Conservation (phyloP, 2,113 vertebrate genomes). For the Bettongia penicillata region DNA sequence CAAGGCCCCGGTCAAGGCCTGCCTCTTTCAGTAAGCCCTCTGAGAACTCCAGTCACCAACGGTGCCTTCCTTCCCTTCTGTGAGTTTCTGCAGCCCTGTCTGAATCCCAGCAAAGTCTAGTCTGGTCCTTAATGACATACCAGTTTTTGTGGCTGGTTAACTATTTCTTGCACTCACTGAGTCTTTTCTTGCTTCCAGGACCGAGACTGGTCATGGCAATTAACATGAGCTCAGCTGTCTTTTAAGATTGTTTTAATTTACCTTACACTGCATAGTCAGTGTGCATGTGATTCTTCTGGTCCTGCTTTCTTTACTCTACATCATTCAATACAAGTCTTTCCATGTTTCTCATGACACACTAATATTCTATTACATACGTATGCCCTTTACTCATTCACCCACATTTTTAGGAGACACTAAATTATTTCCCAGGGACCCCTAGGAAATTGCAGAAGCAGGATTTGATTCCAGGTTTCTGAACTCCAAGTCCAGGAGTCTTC, state of each 20-base stretch:
- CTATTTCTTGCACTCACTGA: background rate
- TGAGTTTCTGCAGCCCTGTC: background rate
- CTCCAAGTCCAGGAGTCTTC: background rate
- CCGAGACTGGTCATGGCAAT: background rate
- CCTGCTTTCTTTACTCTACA: background rate
- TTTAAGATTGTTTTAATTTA: background rate
- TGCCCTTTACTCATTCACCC: background rate
- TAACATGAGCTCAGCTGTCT: background rate
- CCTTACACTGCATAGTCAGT: background rate
- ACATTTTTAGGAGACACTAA: background rate
- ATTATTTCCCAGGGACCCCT: background rate
- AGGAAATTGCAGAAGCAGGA: background rate
- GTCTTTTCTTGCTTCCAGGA: background rate
- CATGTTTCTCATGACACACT: background rate
- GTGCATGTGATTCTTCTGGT: background rate
- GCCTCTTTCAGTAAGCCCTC: background rate
- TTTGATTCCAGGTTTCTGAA: background rate
- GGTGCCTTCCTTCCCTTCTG: background rate
- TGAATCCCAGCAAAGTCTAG: background rate
- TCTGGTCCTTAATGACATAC: background rate
- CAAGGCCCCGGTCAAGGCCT: background rate
- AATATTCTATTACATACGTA: background rate
- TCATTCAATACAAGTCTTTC: background rate
- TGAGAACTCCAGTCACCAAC: background rate
- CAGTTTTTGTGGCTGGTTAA: background rate